These are phyloP conservation scores for Anoplolepis gracilipes DNA, from an alignment of 1,140 invertebrate species.

Conservation along the genomic window DNA sequence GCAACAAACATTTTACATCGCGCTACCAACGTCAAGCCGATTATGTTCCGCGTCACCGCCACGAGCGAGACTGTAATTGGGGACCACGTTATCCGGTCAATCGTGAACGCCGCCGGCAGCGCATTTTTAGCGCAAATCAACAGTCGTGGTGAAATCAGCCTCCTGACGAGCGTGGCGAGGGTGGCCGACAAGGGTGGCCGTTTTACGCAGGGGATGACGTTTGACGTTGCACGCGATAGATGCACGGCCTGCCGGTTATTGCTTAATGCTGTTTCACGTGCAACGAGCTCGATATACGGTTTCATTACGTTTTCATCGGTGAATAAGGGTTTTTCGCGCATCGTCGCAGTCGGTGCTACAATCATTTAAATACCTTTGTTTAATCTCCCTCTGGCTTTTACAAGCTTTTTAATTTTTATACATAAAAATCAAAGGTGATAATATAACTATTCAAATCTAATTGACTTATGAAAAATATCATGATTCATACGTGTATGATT, in stretches of 20 bases:
- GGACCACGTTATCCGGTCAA: conserved; percentile 76
- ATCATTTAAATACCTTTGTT: background rate
- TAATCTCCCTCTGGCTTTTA: background rate
- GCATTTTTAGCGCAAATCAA: conserved; percentile 74
- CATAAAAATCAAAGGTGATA: background rate
- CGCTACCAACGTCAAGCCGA: conserved; percentile 56
- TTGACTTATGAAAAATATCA: background rate
- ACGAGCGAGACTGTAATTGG: conserved; percentile 76
- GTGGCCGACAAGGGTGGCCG: conserved; percentile 27
- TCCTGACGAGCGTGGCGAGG: conserved; percentile 10
- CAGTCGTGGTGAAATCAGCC: conserved; percentile 26
- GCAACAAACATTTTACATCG: conserved; percentile 29
- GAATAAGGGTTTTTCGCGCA: conserved; percentile 18
- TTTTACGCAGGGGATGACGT: conserved; percentile 58
- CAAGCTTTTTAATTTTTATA: no score
- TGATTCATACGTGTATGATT: background rate
- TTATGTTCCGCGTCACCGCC: conserved; percentile 66
- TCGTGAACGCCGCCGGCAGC: conserved; percentile 69
- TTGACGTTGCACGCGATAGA: conserved; percentile 67
- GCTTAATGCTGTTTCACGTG: conserved; percentile 72
- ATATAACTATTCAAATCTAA: background rate
- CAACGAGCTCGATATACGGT: conserved; percentile 32
- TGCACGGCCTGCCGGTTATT: conserved; percentile 71
- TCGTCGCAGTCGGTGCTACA: background rate
- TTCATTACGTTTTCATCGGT: conserved; percentile 50